A percentile compares a stretch with the other conserved stretches of the same genome.
Evolutionary conservation across 2,113 vertebrate species (phyloP).

Genomic region (crab-eating macaque (Macaca fascicularis)): T2T-MFA8v1.1 NC_088381.1:101172501-101173000

Average conservation of each 20-base stretch:
- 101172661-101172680: conserved; percentile 60
- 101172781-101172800: conserved; percentile 66
- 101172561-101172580: conserved; percentile 72
- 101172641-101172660: conserved; percentile 73
- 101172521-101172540: conserved; percentile 55
- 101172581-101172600: conserved; percentile 75
- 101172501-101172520: conserved; percentile 35
- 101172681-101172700: conserved; percentile 72
- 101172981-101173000: not conserved
- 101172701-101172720: conserved; percentile 47
- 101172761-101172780: conserved; percentile 58
- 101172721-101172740: conserved; percentile 58
- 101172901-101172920: conserved; percentile 8
- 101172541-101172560: conserved; percentile 58
- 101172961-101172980: not conserved
- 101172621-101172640: conserved; percentile 77
- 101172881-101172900: conserved; percentile 18
- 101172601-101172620: conserved; percentile 78
- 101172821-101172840: conserved; percentile 31
- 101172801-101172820: conserved; percentile 60
- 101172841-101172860: conserved; percentile 61
- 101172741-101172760: conserved; percentile 52
- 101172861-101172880: conserved; percentile 31
- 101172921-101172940: not conserved
- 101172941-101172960: conserved; percentile 31